Base-by-base conservation (phyloP, 2,797 vertebrate species). In the Gila robusta region DNA sequence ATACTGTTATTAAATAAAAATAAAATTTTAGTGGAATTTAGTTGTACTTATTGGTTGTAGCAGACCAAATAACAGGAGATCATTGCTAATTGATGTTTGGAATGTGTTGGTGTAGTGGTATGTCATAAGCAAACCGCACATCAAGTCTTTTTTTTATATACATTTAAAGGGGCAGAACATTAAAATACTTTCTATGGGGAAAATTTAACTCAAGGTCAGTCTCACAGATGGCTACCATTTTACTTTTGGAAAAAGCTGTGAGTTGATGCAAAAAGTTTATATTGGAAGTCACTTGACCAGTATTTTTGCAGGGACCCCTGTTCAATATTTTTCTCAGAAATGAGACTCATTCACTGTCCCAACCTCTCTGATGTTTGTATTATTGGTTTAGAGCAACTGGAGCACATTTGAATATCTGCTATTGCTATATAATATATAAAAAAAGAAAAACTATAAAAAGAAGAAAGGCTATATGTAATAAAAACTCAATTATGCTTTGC, bases 151-250 rank as follows among this genome's bases (percentile, higher is more conserved):
- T 7, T 54, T 71, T 14, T 73, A 21, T 12, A 26, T 62, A 37
- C 8, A 41, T 26, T 41, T 17, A n/a, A 56, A 59, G 76, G 8
- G 35, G n/a, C 12, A 4, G 12, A 41, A 41, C 76, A 59, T 78
- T 59, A 78, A 26, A 62, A 79, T 62, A 64, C 14, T 17, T 14
- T 66, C 62, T 32, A 16, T 32, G 26, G n/a, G 56, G 37, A 79
- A 62, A 2, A 10, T 59, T 79, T 79, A 44, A 14, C 28, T 62
- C 37, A 79, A 41, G 23, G 54, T 62, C 37, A 79, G 76, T 79
- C 54, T 78, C 54, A 47, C 23, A 62, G 54, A 62, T 39, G 7
- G 8, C 35, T 59, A 8, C 4, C 8, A 10, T 62, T 41, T 10
- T 41, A 62, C 14, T 79, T 59, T 39, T 1, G 14, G 44, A 19